Evolutionary conservation across 2,888 invertebrate species (phyloP).

Genomic region (Ditylenchus weischeri): DNA sequence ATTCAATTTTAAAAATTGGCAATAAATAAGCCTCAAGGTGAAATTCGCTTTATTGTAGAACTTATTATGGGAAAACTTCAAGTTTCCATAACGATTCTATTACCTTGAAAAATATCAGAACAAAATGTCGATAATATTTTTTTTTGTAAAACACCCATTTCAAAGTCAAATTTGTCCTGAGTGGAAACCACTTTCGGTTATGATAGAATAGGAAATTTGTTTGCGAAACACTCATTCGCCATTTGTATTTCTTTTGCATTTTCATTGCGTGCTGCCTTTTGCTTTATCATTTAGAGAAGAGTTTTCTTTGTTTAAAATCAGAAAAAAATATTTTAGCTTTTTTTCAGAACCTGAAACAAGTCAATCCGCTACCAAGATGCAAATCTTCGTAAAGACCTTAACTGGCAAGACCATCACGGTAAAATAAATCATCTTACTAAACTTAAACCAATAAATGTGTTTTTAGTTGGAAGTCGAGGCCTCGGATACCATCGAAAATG

Average conservation of each 20-base stretch:
- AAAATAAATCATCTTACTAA: background rate
- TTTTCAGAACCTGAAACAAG: background rate
- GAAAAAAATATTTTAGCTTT: background rate
- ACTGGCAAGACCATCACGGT: slow-evolving; percentile 26
- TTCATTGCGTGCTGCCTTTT: background rate
- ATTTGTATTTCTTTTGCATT: background rate
- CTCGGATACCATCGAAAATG: slow-evolving; percentile 52
- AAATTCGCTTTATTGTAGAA: too few species aligned
- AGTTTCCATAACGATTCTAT: too few species aligned
- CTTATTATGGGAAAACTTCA: too few species aligned
- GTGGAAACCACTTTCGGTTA: too few species aligned
- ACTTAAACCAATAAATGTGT: background rate
- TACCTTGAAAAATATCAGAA: too few species aligned
- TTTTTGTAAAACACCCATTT: too few species aligned
- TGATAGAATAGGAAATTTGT: too few species aligned
- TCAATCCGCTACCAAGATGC: slow-evolving; percentile 17
- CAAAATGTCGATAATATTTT: too few species aligned
- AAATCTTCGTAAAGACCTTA: slow-evolving; percentile 27
- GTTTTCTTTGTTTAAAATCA: background rate
- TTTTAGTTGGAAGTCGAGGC: slow-evolving; percentile 44
- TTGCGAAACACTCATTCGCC: too few species aligned
- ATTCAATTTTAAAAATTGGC: too few species aligned
- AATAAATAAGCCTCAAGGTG: too few species aligned
- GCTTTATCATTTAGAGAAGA: background rate
- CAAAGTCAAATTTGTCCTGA: too few species aligned